These are phyloP conservation scores for Loripinus fragilis DNA, from an alignment of 2,888 invertebrate species.

Conservation along the genomic window DNA sequence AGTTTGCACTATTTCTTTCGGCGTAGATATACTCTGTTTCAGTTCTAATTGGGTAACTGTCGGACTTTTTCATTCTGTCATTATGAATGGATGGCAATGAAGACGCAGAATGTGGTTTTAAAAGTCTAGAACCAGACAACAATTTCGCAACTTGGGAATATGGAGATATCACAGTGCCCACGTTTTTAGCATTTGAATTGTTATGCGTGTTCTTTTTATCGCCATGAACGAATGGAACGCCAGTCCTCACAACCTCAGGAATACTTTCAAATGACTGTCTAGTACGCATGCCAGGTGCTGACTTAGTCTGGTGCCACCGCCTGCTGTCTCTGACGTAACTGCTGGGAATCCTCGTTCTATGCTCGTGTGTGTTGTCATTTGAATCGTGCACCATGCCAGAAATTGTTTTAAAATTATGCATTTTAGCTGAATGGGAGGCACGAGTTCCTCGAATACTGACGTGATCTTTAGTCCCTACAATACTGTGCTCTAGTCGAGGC, in stretches of 20 bases:
- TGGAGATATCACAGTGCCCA: conserved; percentile 30
- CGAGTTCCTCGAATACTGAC: conserved; percentile 51
- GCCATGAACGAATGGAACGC: conserved; percentile 52
- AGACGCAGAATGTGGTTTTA: conserved; percentile 33
- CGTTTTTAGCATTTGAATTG: neutral
- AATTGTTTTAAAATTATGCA: conserved; percentile 23
- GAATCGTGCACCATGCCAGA: neutral
- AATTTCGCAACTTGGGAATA: conserved; percentile 53
- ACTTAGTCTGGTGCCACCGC: conserved; percentile 60
- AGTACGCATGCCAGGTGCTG: conserved; percentile 39
- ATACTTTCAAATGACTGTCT: conserved; percentile 50
- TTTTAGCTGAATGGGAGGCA: conserved; percentile 35
- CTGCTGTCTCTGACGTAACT: conserved; percentile 68
- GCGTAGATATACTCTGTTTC: conserved; percentile 54
- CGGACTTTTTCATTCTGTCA: conserved; percentile 8
- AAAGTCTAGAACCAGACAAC: conserved; percentile 35
- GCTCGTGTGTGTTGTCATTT: conserved; percentile 23
- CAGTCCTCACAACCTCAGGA: conserved; percentile 37
- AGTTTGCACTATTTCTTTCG: conserved; percentile 27
- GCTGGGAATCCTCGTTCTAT: conserved; percentile 54
- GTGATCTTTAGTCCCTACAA: conserved; percentile 35
- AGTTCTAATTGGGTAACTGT: conserved; percentile 28
- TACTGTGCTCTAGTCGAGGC: conserved; percentile 30
- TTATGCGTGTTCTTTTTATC: neutral
- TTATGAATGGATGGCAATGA: conserved; percentile 33